These are phyloP conservation scores for Coptodon bakossiorum DNA, from an alignment of 2,113 vertebrate species.

Conservation along the genomic window DNA sequence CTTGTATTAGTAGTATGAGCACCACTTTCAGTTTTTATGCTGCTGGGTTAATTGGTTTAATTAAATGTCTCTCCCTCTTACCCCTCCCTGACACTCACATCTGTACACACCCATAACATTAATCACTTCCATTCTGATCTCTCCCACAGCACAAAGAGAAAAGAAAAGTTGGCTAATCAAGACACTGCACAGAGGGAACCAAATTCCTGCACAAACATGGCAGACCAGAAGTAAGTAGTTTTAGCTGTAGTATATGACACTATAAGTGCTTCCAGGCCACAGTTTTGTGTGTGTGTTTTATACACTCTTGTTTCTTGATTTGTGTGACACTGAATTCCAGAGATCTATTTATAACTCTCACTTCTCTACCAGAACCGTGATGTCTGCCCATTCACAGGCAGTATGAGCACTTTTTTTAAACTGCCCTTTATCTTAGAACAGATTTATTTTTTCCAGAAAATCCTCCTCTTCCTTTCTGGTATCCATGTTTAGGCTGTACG, in stretches of 20 bases:
- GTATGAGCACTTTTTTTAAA: background rate
- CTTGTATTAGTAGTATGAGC: background rate
- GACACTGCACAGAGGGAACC: constrained; percentile 34
- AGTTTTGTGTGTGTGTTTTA: background rate
- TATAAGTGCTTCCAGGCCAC: background rate
- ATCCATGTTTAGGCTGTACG: background rate
- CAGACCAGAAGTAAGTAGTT: constrained; percentile 70
- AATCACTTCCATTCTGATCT: constrained; percentile 30
- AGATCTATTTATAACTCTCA: constrained; percentile 37
- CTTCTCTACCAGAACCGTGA: constrained; percentile 11
- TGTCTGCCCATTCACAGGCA: constrained; percentile 22
- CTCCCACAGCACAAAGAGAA: constrained; percentile 65
- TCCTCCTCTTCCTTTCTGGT: background rate
- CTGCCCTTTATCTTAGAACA: background rate
- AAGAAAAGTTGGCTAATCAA: constrained; percentile 35
- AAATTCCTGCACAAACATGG: constrained; percentile 48
- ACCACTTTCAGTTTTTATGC: background rate
- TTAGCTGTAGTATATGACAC: background rate
- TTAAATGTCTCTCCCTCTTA: background rate
- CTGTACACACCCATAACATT: background rate
- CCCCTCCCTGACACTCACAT: background rate
- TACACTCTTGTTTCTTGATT: constrained; percentile 2
- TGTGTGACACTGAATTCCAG: constrained; percentile 10
- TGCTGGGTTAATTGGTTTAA: background rate
- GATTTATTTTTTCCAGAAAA: background rate